Evolutionary conservation across 1,140 invertebrate species (phyloP), one percentile per base, ranked within the genome.

Genomic region (Xylocopa sonorina): DNA sequence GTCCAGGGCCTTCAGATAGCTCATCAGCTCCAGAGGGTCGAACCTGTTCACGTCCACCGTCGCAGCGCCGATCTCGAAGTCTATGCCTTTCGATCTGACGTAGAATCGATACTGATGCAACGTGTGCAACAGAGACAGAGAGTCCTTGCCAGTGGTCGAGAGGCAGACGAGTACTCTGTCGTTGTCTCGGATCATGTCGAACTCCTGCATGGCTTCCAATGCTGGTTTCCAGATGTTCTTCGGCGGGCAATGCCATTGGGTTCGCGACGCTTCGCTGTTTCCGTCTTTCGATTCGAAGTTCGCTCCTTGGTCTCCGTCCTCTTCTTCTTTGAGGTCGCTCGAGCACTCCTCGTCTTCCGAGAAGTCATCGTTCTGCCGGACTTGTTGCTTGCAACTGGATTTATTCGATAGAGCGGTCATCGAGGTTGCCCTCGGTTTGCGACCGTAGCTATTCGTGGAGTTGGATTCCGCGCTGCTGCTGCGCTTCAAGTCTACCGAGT

Each of bases 61-160:
- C 16, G 95, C 95, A 3, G 96, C 96, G 32, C 95, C 96, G 63
- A 97, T 93, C 34, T 94, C 94, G 88, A 98, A 98, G 58, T 95
- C 93, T 24, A 97, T 94, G 3, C 96, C 96, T 90, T 97, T 95
- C 14, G 95, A 95, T 62, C 94, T 92, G 1, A 95, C 94, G 87
- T 97, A 96, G 91, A 95, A 96, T 91, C 97, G 96, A 89, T 97
- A 97, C 88, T 98, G 97, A 69, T 96, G 95, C 75, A 98, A 92
- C 2, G 96, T 96, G 89, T 98, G 97, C 1, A 98, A 92, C 0
- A 98, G 91, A 1, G 96, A 95, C 2, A 98, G 91, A 0, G 97
- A 98, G 88, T 97, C 96, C 76, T 96, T 96, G 0, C 96, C 96
- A 0, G 96, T 97, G 0, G 96, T 96, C 14, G 91, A 91, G n/a